Base-by-base conservation (phyloP, 2,797 vertebrate species). In the Myotis pilosus region DNA sequence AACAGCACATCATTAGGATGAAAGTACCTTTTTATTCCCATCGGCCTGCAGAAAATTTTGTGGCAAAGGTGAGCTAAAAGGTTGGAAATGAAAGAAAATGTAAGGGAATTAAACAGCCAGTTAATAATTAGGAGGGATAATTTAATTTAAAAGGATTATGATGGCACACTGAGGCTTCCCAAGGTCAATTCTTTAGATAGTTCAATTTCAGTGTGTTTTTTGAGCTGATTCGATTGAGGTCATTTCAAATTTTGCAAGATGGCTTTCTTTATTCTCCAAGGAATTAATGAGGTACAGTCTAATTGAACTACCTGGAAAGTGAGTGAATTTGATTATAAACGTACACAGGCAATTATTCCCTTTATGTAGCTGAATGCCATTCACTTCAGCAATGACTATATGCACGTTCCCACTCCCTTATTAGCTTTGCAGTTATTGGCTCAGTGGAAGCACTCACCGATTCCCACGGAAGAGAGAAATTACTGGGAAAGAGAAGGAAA, bases 141-240 rank as follows among this genome's bases (percentile, higher is more conserved):
- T 96, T 96, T 95, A 94, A 95, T 97, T 93, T 95, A 85, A 96
- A 88, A 94, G 60, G 83, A 95, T 97, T 96, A 92, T 28, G 10
- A 81, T 57, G 55, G 47, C 57, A 83, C 75, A 72, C 1, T 20
- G 28, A 95, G 38, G 23, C 4, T 94, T 94, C 84, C 80, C 82
- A 95, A 96, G 83, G 94, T 96, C 94, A 96, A 20, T 36, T 87
- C 75, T 87, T 96, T 68, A 79, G 75, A 79, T 92, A 82, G 90
- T 82, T 97, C 79, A 87, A 75, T 96, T 96, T 92, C 85, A 94
- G 17, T 80, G 44, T 83, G 76, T 89, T 76, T 87, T 94, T 87
- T 92, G 20, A 87, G 68, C 55, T 66, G 85, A 94, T 94, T 95
- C 51, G 3, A 91, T 85, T 87, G 49, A 97, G 89, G 87, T 91